These are phyloP conservation scores for Astropecten irregularis DNA, from an alignment of 53 echinoderm and acorn worm genomes.

Conservation along the genomic window DNA sequence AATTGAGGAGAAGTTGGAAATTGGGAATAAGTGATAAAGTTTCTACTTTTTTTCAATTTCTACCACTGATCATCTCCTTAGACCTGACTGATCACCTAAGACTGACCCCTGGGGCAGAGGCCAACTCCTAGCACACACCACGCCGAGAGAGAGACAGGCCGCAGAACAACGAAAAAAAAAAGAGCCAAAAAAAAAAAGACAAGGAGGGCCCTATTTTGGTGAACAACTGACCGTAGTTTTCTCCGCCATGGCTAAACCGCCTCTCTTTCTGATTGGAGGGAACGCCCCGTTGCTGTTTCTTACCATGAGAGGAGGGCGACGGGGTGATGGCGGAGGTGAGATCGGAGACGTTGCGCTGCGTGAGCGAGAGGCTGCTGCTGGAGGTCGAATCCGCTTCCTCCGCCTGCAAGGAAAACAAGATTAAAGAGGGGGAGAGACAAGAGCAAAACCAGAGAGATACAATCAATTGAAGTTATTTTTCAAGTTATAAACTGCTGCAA, in stretches of 20 bases:
- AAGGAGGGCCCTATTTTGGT: not conserved
- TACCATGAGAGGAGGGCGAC: conserved; percentile 99
- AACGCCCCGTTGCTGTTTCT: conserved; percentile 88
- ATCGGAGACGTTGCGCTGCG: conserved; percentile 90
- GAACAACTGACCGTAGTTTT: conserved; percentile 96
- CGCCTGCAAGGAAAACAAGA: conserved; percentile 53
- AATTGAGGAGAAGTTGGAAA: too few species aligned
- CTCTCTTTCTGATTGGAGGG: conserved; percentile 99
- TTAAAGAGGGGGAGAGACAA: not conserved
- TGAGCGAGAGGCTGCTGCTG: conserved; percentile 94
- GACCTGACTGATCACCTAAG: not conserved
- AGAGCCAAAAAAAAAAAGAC: too few species aligned
- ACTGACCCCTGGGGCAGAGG: not conserved
- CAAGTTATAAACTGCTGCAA: too few species aligned
- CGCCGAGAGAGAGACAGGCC: not conserved
- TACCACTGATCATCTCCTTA: conserved; percentile 53
- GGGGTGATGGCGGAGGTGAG: conserved; percentile 84
- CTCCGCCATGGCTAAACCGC: conserved; percentile 99
- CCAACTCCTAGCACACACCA: not conserved
- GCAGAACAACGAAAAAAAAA: too few species aligned
- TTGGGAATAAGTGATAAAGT: too few species aligned
- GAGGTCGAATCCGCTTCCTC: conserved; percentile 96
- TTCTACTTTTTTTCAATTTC: not conserved
- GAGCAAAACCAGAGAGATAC: too few species aligned
- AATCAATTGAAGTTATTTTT: too few species aligned